Evolutionary conservation across 2,888 invertebrate genomes (phyloP).

Genomic region (Stenodema calcarata): DNA sequence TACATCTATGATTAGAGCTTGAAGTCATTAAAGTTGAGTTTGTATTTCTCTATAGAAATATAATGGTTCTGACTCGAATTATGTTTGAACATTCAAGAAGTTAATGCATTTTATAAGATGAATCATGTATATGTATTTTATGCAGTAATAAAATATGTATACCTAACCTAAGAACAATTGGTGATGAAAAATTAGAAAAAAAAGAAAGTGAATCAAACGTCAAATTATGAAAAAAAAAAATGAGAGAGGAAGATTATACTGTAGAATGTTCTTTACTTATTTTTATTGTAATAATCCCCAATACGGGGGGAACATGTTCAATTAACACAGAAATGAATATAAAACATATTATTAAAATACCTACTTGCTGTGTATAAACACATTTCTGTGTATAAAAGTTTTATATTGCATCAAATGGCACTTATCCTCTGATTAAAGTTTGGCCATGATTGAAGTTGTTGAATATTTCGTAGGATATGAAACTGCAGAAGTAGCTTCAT

Average conservation of each 20-base stretch:
- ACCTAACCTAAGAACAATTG: not conserved
- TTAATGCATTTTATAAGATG: constrained; percentile 7
- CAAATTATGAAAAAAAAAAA: not conserved
- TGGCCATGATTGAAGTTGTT: not conserved
- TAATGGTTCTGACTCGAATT: constrained; percentile 7
- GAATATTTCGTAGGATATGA: too few relatives aligned
- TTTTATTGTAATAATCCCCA: not conserved
- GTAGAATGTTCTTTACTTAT: not conserved
- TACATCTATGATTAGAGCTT: constrained; percentile 16
- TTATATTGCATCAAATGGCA: not conserved
- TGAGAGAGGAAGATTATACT: not conserved
- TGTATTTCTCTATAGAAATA: constrained; percentile 2
- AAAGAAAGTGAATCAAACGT: not conserved
- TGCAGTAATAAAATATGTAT: constrained; percentile 10
- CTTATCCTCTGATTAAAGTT: not conserved
- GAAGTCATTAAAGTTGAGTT: constrained; percentile 22
- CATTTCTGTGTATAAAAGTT: not conserved
- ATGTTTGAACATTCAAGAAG: not conserved
- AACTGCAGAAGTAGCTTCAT: too few relatives aligned
- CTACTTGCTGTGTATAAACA: not conserved
- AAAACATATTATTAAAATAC: not conserved
- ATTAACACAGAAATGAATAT: not conserved
- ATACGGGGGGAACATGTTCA: not conserved
- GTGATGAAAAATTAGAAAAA: not conserved
- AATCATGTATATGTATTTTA: constrained; percentile 27